phyloP scores from a whole-genome alignment of 2,888 invertebrate species.

The Standfussiana lucernea region DNA sequence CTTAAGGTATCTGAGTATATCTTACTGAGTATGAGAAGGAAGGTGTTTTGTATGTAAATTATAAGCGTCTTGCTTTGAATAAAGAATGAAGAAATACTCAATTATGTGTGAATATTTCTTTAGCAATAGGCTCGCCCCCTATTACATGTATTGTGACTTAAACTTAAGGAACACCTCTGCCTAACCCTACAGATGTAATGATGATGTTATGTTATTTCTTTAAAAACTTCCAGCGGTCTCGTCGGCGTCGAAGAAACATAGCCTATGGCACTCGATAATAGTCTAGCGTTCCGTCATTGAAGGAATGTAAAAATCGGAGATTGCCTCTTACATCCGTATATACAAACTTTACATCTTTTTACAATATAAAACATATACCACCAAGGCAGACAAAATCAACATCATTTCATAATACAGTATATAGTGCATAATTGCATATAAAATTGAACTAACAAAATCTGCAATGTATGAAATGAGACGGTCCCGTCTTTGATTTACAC shows the following conservation, averaged over 20 bases:
- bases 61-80: background rate
- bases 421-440: slow-evolving; percentile 26
- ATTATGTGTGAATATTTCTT: too few relatives aligned
- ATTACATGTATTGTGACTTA: too few relatives aligned
- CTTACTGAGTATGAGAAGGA: background rate
- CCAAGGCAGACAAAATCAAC: background rate
- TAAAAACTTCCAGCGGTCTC: background rate
- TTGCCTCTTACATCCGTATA: background rate
- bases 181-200: too few relatives aligned
- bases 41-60: slow-evolving; percentile 19
- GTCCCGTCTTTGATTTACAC: slow-evolving; percentile 24
- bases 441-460: background rate
- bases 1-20: slow-evolving; percentile 22
- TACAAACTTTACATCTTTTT: background rate
- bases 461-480: slow-evolving; percentile 18
- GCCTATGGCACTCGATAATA: background rate
- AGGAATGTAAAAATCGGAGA: background rate
- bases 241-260: background rate
- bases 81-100: background rate
- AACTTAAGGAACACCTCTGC: too few relatives aligned
- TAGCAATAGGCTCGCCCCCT: too few relatives aligned
- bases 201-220: too few relatives aligned
- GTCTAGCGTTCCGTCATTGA: too few relatives aligned
- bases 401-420: background rate
- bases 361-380: background rate